phyloP scores from a whole-genome alignment of 2,113 vertebrate species.

The Acrocephalus kingi region DNA sequence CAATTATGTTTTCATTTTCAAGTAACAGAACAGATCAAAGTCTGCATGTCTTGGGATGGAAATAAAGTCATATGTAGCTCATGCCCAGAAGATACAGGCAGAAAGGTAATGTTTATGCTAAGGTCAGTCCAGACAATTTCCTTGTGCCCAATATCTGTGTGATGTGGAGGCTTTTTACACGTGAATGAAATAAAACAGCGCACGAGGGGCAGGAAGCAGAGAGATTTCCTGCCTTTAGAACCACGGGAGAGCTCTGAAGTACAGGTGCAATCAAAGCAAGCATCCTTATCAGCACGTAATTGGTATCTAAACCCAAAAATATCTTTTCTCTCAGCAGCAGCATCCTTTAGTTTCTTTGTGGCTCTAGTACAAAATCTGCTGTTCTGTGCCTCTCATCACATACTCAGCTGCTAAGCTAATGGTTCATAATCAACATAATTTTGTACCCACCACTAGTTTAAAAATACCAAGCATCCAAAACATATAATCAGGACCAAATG shows the following conservation, averaged over 20 bases:
- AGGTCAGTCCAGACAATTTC: neutral
- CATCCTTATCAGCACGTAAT: neutral
- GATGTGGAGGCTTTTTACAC: neutral
- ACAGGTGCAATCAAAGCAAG: neutral
- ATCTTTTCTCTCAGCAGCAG: neutral
- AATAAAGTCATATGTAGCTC: neutral
- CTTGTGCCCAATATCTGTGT: neutral
- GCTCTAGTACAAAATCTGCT: neutral
- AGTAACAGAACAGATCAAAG: neutral
- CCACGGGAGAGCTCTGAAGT: neutral
- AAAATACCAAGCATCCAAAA: constrained; percentile 7
- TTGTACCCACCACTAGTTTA: neutral
- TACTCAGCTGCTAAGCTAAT: neutral
- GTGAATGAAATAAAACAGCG: neutral
- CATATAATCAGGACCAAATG: neutral
- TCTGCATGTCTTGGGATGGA: neutral
- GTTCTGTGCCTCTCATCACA: neutral
- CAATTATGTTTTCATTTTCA: neutral
- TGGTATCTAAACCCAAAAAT: neutral
- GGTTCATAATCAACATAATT: neutral
- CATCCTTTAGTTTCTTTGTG: neutral
- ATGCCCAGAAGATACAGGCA: neutral
- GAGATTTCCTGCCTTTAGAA: neutral
- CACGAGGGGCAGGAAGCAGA: neutral
- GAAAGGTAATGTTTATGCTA: neutral